Evolutionary conservation across 2,113 vertebrate species (phyloP).

Genomic region (Mirza zaza): DNA sequence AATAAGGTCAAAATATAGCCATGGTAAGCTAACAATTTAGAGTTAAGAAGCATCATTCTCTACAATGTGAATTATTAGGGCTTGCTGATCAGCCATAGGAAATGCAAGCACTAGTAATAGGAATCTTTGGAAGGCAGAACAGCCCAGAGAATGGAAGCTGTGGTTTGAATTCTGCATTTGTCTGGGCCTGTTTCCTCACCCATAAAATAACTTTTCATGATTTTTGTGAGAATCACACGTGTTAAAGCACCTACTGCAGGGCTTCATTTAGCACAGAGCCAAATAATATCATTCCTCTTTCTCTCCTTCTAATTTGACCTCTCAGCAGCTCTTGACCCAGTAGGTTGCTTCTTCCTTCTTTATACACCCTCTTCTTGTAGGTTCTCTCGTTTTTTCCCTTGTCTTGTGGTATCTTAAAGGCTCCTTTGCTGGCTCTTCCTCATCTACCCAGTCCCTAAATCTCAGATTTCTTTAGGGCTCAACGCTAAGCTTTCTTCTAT

Average conservation of each 20-base stretch:
- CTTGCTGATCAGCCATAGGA: not conserved
- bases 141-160: not conserved
- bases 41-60: not conserved
- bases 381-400: not conserved
- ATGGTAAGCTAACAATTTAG: not conserved
- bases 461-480: not conserved
- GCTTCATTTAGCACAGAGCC: not conserved
- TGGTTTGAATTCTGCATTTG: constrained; percentile 7
- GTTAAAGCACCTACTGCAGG: not conserved
- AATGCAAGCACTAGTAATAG: not conserved
- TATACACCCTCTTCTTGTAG: not conserved
- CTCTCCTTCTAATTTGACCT: not conserved
- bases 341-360: not conserved
- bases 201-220: not conserved
- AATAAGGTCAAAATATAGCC: not conserved
- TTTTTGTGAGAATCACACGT: not conserved
- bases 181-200: not conserved
- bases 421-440: not conserved
- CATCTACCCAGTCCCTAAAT: not conserved
- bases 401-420: not conserved
- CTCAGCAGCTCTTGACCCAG: not conserved
- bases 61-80: not conserved
- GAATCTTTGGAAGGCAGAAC: not conserved
- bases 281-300: not conserved
- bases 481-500: not conserved